These are phyloP conservation scores for Oopsacas minuta DNA, from an alignment of 37 sponge, comb jelly and placozoan genomes.

Conservation along the genomic window DNA sequence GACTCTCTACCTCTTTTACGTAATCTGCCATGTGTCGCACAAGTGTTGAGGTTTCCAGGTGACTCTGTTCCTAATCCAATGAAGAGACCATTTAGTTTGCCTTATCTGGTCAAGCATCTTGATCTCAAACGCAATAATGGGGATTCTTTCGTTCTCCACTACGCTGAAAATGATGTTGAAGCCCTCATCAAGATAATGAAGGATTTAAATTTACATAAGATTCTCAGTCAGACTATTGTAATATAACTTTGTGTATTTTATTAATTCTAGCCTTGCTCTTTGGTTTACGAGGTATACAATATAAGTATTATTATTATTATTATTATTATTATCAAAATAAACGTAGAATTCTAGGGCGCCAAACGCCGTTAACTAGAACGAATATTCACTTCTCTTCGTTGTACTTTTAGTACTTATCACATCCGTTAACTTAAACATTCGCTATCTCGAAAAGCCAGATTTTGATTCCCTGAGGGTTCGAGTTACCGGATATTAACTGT, in stretches of 20 bases:
- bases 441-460: no score
- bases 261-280: neutral
- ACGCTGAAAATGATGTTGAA: constrained; percentile 2
- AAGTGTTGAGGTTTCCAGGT: neutral
- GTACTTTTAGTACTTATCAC: no score
- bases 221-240: neutral
- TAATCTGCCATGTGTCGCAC: neutral
- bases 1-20: neutral
- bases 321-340: no score
- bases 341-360: no score
- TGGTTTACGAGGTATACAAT: neutral
- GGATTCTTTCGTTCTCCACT: neutral
- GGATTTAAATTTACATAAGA: neutral
- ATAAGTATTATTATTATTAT: no score
- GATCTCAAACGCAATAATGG: neutral
- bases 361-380: no score
- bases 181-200: neutral
- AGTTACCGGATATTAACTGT: no score
- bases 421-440: no score
- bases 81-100: neutral
- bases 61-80: neutral
- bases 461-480: no score
- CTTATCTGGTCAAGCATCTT: neutral
- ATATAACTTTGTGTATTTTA: neutral
- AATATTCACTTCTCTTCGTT: no score